Conservation (phyloP, 2,797 vertebrate species). For the Mormyrops boulengeri region DNA sequence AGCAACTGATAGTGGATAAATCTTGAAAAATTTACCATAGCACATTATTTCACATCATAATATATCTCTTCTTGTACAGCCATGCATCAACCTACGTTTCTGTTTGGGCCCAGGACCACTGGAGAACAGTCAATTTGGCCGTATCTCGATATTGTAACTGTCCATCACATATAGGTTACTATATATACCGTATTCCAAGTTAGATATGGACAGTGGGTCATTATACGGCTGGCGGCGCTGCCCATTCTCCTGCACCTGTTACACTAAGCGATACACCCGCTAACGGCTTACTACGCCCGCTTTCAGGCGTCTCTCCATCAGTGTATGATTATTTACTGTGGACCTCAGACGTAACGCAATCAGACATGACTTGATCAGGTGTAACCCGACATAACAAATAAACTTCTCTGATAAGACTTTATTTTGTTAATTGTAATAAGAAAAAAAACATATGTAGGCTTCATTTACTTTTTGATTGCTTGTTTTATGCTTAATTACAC, state of each 20-base stretch:
- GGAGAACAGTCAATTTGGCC: neutral
- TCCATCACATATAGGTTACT: neutral
- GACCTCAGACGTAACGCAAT: neutral
- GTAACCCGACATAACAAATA: neutral
- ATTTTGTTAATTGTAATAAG: conserved; percentile 27
- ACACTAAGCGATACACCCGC: neutral
- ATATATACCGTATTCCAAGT: neutral
- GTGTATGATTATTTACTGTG: neutral
- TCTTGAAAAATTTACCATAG: neutral
- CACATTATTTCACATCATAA: conserved; percentile 32
- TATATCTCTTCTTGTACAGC: conserved; percentile 23
- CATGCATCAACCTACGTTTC: neutral
- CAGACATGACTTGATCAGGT: neutral
- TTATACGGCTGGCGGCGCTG: neutral
- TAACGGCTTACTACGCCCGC: neutral
- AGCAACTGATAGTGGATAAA: neutral
- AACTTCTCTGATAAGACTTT: conserved; percentile 26
- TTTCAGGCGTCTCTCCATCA: neutral
- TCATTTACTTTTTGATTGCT: conserved; percentile 32
- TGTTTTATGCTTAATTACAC: conserved; percentile 29
- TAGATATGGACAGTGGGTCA: neutral
- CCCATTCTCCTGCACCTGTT: neutral
- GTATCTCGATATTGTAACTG: neutral
- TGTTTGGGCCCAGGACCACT: neutral
- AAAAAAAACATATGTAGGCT: conserved; percentile 25